phyloP scores from a whole-genome alignment of 2,888 invertebrate species.

The Stomorhina lunata region DNA sequence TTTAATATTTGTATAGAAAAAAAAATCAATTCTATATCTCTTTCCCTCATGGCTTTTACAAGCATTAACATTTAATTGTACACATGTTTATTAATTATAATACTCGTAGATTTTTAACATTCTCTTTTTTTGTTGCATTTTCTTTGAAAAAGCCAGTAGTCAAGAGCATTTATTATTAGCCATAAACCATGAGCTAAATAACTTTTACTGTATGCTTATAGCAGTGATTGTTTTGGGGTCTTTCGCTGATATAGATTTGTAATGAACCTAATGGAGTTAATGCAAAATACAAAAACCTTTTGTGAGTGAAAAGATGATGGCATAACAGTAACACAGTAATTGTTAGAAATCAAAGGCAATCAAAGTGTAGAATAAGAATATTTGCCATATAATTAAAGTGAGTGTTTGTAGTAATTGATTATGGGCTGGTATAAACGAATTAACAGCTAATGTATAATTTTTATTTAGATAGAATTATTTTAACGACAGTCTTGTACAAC shows the following conservation, averaged over 20 bases:
- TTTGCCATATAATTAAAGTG: conserved; percentile 15
- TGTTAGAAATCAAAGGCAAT: no score
- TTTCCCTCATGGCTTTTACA: not conserved
- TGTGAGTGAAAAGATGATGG: no score
- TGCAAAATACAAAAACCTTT: conserved; percentile 28
- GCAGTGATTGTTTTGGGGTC: conserved; percentile 28
- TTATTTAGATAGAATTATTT: no score
- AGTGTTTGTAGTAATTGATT: not conserved
- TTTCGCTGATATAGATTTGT: not conserved
- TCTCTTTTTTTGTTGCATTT: conserved; percentile 3
- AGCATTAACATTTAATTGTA: conserved; percentile 27
- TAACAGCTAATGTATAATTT: no score
- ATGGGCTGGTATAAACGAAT: not conserved
- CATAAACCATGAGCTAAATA: conserved; percentile 33
- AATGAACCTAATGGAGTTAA: not conserved
- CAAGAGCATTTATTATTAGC: conserved; percentile 39
- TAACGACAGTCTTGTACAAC: no score
- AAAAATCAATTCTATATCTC: no score
- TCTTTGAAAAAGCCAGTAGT: conserved; percentile 31
- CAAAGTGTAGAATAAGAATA: conserved; percentile 1
- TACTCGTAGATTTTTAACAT: not conserved
- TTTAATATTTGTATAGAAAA: not conserved
- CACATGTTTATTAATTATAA: conserved; percentile 41
- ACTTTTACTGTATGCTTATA: no score
- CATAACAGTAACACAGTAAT: conserved; percentile 34